Percentiles rank a stretch among this genome's conserved stretches.
phyloP scores from a whole-genome alignment of 2,113 vertebrate species.

The Notothenia rossii region DNA sequence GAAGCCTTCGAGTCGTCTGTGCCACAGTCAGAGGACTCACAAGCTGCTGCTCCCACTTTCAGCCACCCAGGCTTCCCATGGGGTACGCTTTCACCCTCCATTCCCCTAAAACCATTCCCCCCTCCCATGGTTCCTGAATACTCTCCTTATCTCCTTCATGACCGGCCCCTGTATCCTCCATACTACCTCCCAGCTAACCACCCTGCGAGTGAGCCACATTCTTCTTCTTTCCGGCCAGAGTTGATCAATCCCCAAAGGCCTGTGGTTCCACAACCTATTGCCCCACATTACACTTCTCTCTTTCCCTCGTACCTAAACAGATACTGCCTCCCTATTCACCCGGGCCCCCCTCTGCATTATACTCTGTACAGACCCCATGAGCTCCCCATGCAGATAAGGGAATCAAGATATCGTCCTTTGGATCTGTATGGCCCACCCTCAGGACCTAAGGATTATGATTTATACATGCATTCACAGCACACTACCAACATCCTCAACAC shows the following conservation, averaged over 20 bases:
- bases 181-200: conserved; percentile 85
- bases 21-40: conserved; percentile 68
- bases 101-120: conserved; percentile 81
- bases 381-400: conserved; percentile 64
- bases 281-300: conserved; percentile 78
- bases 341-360: conserved; percentile 84
- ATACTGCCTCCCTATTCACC: conserved; percentile 87
- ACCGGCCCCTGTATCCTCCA: conserved; percentile 85
- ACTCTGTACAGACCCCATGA: conserved; percentile 87
- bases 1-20: conserved; percentile 70
- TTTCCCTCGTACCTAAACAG: conserved; percentile 87
- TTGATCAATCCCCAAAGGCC: conserved; percentile 88
- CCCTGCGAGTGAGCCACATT: conserved; percentile 63
- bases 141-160: conserved; percentile 85
- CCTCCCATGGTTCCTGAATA: conserved; percentile 88
- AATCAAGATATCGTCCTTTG: conserved; percentile 68
- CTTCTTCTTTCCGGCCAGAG: conserved; percentile 77
- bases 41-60: conserved; percentile 81
- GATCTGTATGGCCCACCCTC: conserved; percentile 83
- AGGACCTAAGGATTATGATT: conserved; percentile 74
- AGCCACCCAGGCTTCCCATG: conserved; percentile 84
- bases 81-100: conserved; percentile 84
- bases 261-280: conserved; percentile 85
- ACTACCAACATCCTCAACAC: conserved; percentile 77
- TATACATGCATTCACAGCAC: conserved; percentile 81